Evolutionary conservation across 2,888 invertebrate genomes (phyloP), one percentile per base, ranked within the genome.

Genomic region (Caenorhabditis becei): DNA sequence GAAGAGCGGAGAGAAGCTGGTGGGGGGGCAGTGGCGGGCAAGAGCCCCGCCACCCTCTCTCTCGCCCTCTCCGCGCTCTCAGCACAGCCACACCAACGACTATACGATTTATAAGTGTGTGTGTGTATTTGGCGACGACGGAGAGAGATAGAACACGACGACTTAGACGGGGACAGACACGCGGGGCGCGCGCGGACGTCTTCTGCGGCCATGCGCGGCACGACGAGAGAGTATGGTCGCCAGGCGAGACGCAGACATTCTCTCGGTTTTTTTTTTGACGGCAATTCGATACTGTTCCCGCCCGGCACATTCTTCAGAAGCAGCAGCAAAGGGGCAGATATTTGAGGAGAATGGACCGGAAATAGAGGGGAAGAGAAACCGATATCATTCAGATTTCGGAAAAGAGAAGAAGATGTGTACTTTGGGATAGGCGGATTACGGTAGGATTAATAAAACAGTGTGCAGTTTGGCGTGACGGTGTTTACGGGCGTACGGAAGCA

Each of bases 71-170:
- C 53, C 63, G 56, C 62, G 44, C 20, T 62, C 28, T 24, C 44
- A 14, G 41, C 41, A 41, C 41, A 41, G n/a, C 41, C 23, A 62
- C 72, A 65, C 72, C 72, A 74, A 77, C 69, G 58, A 77, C 77
- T 77, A 77, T 77, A 77, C 77, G 77, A 77, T 77, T 77, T 77
- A 77, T 77, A 69, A 77, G 77, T 77, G 77, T 77, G 69, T 56
- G 26, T 72, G 58, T 72, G 72, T 72, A 56, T 63, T 56, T 63
- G 62, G 69, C 56, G 74, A 65, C 62, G 77, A 47, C 35, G 53
- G 32, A 24, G 23, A 62, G 26, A 41, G 49, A 63, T 44, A 72
- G 32, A 47, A 32, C 28, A 37, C 41, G 28, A 20, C n/a, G 18
- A 26, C n/a, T n/a, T n/a, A n/a, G 47, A 26, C 54, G 35, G 35